These are phyloP conservation scores for Hipparchia semele DNA, from an alignment of 2,888 invertebrate species.

Conservation along the genomic window DNA sequence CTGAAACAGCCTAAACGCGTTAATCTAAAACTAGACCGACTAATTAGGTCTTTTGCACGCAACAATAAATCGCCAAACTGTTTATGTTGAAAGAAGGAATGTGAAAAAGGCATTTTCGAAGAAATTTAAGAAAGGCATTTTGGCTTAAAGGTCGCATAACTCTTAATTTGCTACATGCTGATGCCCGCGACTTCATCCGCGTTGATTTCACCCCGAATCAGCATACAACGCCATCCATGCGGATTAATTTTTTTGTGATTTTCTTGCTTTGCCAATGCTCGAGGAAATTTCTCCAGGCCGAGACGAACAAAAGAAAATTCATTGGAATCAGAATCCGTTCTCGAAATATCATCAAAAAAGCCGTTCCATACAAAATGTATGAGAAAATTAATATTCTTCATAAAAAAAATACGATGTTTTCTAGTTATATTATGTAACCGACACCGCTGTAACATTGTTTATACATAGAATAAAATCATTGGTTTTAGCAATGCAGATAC, in stretches of 20 bases:
- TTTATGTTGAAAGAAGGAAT: background rate
- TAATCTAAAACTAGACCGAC: background rate
- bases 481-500: slow-evolving; percentile 2
- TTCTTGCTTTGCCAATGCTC: no score
- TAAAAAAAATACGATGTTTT: no score
- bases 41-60: background rate
- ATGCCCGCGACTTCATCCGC: no score
- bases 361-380: no score
- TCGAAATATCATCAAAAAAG: no score
- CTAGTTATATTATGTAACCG: background rate
- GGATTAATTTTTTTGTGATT: no score
- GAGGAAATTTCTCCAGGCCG: no score
- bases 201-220: no score
- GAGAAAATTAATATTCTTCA: no score
- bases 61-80: background rate
- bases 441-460: background rate
- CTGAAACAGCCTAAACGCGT: background rate
- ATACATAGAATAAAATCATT: slow-evolving; percentile 8
- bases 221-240: no score
- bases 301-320: no score
- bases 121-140: background rate
- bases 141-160: background rate
- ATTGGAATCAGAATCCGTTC: no score
- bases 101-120: background rate
- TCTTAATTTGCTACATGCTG: background rate